Percentiles rank a stretch among this genome's conserved stretches.
phyloP scores from a whole-genome alignment of 2,113 vertebrate genomes.

The Varanus salvator region DNA sequence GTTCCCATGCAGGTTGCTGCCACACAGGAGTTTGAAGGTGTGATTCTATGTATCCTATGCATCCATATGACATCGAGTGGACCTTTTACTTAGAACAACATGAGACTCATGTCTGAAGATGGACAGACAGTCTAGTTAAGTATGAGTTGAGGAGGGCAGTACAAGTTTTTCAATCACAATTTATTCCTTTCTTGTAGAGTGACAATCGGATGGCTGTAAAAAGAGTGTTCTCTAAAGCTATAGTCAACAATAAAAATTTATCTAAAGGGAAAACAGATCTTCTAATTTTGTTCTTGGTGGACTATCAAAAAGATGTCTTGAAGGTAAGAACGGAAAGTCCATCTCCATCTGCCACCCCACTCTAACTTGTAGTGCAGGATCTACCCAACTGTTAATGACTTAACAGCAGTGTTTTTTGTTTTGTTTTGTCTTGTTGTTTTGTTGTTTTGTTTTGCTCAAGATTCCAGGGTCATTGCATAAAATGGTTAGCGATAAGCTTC shows the following conservation, averaged over 20 bases:
- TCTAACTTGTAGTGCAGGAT: background rate
- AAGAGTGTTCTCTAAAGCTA: conserved; percentile 90
- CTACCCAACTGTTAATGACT: conserved; percentile 8
- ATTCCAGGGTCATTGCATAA: conserved; percentile 91
- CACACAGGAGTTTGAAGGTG: background rate
- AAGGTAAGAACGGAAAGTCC: conserved; percentile 81
- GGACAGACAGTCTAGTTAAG: background rate
- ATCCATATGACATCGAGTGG: background rate
- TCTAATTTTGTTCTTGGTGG: conserved; percentile 94
- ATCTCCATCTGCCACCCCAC: background rate
- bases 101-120: background rate
- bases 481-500: conserved; percentile 91
- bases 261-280: conserved; percentile 96
- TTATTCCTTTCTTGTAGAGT: conserved; percentile 74
- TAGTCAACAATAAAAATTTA: conserved; percentile 89
- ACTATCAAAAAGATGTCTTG: conserved; percentile 92
- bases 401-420: conserved; percentile 5
- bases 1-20: background rate
- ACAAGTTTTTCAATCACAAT: background rate
- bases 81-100: background rate
- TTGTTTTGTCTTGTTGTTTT: conserved; percentile 25
- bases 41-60: background rate
- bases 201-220: conserved; percentile 98
- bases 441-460: conserved; percentile 70
- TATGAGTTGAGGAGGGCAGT: background rate